These are phyloP conservation scores for Suricata suricatta DNA, from an alignment of 2,113 vertebrate species.

Conservation along the genomic window DNA sequence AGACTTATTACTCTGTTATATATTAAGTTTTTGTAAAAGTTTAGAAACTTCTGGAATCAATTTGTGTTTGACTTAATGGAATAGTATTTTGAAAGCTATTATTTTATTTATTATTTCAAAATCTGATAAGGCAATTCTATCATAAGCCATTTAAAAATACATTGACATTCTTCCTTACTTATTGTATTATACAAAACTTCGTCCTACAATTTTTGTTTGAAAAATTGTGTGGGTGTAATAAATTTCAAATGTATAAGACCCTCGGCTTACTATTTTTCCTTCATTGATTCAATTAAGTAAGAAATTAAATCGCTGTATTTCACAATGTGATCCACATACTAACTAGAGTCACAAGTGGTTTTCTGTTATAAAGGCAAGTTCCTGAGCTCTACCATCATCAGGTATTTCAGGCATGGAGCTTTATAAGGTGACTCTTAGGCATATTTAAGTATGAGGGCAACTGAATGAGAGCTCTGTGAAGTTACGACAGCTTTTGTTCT, in stretches of 20 bases:
- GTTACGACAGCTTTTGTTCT: neutral
- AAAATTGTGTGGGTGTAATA: neutral
- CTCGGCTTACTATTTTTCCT: neutral
- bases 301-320: neutral
- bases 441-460: neutral
- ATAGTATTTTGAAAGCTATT: conserved; percentile 31
- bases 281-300: neutral
- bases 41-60: conserved; percentile 5
- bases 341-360: neutral
- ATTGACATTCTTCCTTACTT: neutral
- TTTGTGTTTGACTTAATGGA: neutral
- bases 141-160: conserved; percentile 13
- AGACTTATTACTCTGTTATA: neutral
- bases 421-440: neutral
- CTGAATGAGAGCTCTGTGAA: neutral
- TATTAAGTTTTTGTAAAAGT: neutral
- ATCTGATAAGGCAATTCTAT: neutral
- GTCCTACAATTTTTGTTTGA: neutral
- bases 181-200: neutral
- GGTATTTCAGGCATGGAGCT: neutral
- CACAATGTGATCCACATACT: neutral
- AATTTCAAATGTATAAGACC: neutral
- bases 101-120: conserved; percentile 22
- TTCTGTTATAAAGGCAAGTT: neutral
- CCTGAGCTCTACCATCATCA: neutral